These are phyloP conservation scores for Champsocephalus esox DNA, from an alignment of 2,797 vertebrate genomes.

Conservation along the genomic window DNA sequence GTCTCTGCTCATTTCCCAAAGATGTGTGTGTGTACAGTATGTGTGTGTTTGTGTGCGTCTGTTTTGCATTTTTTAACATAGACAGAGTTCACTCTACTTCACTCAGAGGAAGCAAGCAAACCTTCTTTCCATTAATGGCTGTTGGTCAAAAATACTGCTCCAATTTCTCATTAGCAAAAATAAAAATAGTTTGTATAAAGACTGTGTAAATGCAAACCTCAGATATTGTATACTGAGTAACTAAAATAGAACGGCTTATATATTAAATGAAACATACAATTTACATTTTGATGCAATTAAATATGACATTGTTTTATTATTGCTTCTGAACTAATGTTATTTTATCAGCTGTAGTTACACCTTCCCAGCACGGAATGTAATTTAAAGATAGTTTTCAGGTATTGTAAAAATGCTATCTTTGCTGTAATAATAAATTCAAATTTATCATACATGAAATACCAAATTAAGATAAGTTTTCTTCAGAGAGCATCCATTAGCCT, in stretches of 20 bases:
- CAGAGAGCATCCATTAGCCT: slow-evolving; percentile 20
- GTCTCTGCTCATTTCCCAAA: slow-evolving; percentile 12
- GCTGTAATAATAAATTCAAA: slow-evolving; percentile 1
- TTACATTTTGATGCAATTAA: slow-evolving; percentile 22
- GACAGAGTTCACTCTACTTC: slow-evolving; percentile 1
- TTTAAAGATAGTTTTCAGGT: slow-evolving; percentile 1
- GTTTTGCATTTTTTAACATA: background rate
- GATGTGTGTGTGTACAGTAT: background rate
- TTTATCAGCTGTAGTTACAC: slow-evolving; percentile 31
- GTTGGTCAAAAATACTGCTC: background rate
- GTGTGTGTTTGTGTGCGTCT: background rate
- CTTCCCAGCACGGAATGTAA: background rate
- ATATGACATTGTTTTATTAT: slow-evolving; percentile 44
- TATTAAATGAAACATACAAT: slow-evolving; percentile 17
- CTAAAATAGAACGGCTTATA: background rate
- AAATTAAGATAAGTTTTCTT: slow-evolving; percentile 19
- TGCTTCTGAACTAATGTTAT: slow-evolving; percentile 13
- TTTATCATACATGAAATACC: background rate
- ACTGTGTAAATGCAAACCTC: background rate
- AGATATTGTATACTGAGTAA: background rate
- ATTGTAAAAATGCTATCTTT: slow-evolving; percentile 8
- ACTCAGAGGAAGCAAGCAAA: background rate
- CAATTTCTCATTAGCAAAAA: background rate
- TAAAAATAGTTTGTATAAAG: background rate
- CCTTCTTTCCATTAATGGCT: background rate